Percentiles rank a stretch among this genome's conserved stretches.
Evolutionary conservation across 2,888 invertebrate species (phyloP).

Genomic region (Stegana nigrithorax): DNA sequence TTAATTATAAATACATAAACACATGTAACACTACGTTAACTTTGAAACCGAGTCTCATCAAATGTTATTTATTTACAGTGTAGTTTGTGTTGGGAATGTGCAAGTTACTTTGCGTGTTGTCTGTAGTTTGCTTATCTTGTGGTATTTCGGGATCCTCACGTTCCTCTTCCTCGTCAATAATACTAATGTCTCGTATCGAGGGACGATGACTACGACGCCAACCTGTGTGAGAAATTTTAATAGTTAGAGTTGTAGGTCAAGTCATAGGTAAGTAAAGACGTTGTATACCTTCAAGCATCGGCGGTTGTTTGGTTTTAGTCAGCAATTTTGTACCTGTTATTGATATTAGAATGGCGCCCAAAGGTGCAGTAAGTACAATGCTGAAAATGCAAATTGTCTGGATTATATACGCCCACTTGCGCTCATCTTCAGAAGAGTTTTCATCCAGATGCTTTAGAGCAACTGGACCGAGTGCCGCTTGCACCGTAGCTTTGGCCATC

Average conservation of each 20-base stretch:
- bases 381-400: conserved; percentile 84
- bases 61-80: conserved; percentile 45
- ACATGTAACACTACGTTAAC: no score
- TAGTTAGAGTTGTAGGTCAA: not conserved
- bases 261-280: not conserved
- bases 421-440: conserved; percentile 69
- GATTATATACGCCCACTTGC: conserved; percentile 76
- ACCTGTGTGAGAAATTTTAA: conserved; percentile 66
- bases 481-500: conserved; percentile 98
- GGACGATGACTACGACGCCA: conserved; percentile 86
- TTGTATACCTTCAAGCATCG: conserved; percentile 74
- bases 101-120: conserved; percentile 64
- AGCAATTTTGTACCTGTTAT: conserved; percentile 82
- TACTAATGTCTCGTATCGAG: conserved; percentile 87
- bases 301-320: conserved; percentile 81
- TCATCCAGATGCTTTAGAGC: conserved; percentile 75
- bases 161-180: conserved; percentile 85
- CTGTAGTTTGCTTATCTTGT: conserved; percentile 60
- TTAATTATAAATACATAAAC: no score
- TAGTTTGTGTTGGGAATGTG: conserved; percentile 52
- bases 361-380: conserved; percentile 85
- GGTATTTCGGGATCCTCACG: conserved; percentile 71
- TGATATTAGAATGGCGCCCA: conserved; percentile 85
- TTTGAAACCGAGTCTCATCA: no score
- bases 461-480: conserved; percentile 87